Base-by-base conservation (phyloP, 2,113 vertebrate genomes). In the Sisor rabdophorus region DNA sequence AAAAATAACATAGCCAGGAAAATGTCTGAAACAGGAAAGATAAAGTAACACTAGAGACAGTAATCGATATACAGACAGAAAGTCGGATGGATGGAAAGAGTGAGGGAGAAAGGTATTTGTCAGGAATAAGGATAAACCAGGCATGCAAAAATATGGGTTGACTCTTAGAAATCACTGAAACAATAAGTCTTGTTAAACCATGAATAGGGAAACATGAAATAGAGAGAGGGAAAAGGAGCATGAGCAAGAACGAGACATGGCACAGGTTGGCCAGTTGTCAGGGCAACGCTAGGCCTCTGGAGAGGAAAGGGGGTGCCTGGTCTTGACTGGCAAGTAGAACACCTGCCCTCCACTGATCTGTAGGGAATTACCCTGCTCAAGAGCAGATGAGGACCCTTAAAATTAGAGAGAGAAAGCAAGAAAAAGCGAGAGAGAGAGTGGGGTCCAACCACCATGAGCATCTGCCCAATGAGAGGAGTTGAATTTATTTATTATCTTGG, bases 401-500 rank as follows among this genome's bases (percentile, higher is more conserved):
- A 86, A 87, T 82, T 78, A 69, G 85, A 86, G 86, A 86, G 83
- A 56, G 67, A 55, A 55, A 73, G 77, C 50, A 52, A 52, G 50
- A 52, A 52, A 10, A 58, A 70, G 74, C 58, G 69, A 48, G 79
- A 50, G 77, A 47, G 68, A 75, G 85, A 84, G 86, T 47, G 79
- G 61, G 28, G 69, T 79, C 72, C 73, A 76, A 56, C 68, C 52
- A 79, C 73, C 32, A 60, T 20, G 90, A 89, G 89, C 88, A 87
- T 86, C 89, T 89, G 88, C 87, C 91, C 89, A 93, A 92, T 93
- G 89, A 89, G 86, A 85, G 87, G 82, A 87, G 84, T 86, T 87
- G 85, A 91, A 91, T 90, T 90, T 91, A 90, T 91, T 92, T 91
- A 91, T 92, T 90, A 92, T 89, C 86, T 79, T 81, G 89, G 83